These are phyloP conservation scores for Theonella swinhoei DNA, from an alignment of 37 sponge, comb jelly and placozoan species.

Conservation along the genomic window DNA sequence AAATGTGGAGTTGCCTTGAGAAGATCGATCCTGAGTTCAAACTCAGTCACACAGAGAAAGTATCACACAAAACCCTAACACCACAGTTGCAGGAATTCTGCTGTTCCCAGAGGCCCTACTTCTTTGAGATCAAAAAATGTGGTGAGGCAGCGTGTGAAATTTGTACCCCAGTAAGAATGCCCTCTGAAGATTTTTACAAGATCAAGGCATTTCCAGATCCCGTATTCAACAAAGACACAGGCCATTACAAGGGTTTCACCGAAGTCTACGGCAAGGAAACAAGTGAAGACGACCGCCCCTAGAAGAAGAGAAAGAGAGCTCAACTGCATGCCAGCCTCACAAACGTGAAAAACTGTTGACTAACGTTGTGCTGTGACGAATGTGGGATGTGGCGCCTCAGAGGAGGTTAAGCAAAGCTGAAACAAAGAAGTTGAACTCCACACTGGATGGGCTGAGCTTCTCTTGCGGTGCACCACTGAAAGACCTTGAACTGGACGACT, in stretches of 20 bases:
- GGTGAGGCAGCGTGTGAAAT: constrained; percentile 12
- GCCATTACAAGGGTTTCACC: constrained; percentile 20
- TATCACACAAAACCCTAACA: too few species aligned
- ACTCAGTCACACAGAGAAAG: too few species aligned
- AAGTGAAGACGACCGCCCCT: not conserved
- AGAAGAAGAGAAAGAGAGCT: not conserved
- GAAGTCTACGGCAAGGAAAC: constrained; percentile 5
- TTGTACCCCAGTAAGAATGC: not conserved
- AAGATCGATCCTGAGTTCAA: too few species aligned
- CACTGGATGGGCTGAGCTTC: constrained; percentile 26
- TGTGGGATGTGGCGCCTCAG: constrained; percentile 39
- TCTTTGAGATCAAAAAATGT: constrained; percentile 35
- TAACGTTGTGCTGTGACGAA: constrained; percentile 18
- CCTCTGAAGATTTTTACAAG: not conserved
- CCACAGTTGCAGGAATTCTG: constrained; percentile 40
- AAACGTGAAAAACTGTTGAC: constrained; percentile 7
- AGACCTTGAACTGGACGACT: not conserved
- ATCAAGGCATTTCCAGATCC: constrained; percentile 14
- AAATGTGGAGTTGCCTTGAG: constrained; percentile 1
- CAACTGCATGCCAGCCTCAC: constrained; percentile 11
- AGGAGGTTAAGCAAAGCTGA: too few species aligned
- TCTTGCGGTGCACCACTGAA: constrained; percentile 23
- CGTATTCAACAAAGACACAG: not conserved
- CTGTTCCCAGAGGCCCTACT: constrained; percentile 12
- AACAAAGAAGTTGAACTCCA: too few species aligned